Evolutionary conservation across 92 coral and sea anemone genomes (phyloP).

Genomic region (Porites divaricata): DNA sequence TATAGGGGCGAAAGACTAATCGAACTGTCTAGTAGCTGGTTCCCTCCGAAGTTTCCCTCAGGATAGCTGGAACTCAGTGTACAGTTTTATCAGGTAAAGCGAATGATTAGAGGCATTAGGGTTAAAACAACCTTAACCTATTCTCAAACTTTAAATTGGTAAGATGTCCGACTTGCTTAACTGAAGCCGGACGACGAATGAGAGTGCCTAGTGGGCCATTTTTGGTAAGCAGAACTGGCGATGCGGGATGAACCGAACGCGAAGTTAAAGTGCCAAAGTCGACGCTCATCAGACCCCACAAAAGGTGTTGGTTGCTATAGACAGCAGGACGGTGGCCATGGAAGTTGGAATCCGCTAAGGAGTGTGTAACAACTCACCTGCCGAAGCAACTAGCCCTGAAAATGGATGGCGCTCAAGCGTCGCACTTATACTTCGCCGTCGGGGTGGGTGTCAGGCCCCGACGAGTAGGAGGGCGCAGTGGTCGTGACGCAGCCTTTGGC

Average conservation of each 20-base stretch:
- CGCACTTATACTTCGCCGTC: conserved; percentile 55
- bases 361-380: conserved; percentile 48
- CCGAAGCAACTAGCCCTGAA: no score
- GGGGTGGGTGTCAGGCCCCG: conserved; percentile 36
- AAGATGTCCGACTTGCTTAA: conserved; percentile 63
- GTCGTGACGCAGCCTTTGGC: no score
- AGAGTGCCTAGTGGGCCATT: no score
- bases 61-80: conserved; percentile 54
- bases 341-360: conserved; percentile 62
- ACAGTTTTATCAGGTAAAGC: conserved; percentile 70
- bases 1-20: conserved; percentile 83
- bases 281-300: conserved; percentile 6
- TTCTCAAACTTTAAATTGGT: conserved; percentile 70
- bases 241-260: conserved; percentile 60
- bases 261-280: conserved; percentile 52
- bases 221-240: no score
- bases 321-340: conserved; percentile 76
- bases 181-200: conserved; percentile 61
- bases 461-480: no score
- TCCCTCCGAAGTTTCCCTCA: no score
- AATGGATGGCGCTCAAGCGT: no score
- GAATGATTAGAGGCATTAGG: conserved; percentile 68
- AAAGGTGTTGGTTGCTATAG: conserved; percentile 59
- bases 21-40: conserved; percentile 68
- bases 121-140: conserved; percentile 47